Evolutionary conservation across 2,113 vertebrate species (phyloP).

Genomic region (Zapus hudsonius): DNA sequence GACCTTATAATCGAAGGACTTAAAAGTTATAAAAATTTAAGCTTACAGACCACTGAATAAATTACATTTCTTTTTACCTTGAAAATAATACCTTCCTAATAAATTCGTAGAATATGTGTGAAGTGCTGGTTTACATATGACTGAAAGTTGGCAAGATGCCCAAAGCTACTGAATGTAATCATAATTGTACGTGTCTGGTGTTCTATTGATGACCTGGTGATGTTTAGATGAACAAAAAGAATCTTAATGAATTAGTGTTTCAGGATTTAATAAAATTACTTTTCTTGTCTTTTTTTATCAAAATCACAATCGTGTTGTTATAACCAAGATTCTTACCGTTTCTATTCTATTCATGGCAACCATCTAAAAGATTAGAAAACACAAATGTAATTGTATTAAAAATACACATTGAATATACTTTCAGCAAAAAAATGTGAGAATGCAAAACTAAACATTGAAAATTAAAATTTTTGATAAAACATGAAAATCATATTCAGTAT

Average conservation of each 20-base stretch:
- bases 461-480: not conserved
- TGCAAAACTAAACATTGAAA: conserved; percentile 7
- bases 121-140: conserved; percentile 31
- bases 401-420: not conserved
- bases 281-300: conserved; percentile 38
- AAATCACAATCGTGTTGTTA: conserved; percentile 24
- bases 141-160: conserved; percentile 58
- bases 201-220: conserved; percentile 2
- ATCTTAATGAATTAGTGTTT: not conserved
- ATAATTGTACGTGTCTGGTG: conserved; percentile 9
- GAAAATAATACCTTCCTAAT: conserved; percentile 38
- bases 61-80: conserved; percentile 29
- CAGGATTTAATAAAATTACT: not conserved
- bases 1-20: not conserved
- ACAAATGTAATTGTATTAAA: not conserved
- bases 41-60: not conserved
- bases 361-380: conserved; percentile 16
- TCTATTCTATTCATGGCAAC: not conserved
- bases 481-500: not conserved
- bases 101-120: not conserved
- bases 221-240: conserved; percentile 31
- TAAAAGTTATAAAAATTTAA: conserved; percentile 15
- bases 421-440: not conserved
- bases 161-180: conserved; percentile 51
- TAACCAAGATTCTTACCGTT: conserved; percentile 25